Percentiles rank a stretch among this genome's conserved stretches.
Evolutionary conservation across 2,888 invertebrate species (phyloP).

Genomic region (Lasioglossum villosulum): DNA sequence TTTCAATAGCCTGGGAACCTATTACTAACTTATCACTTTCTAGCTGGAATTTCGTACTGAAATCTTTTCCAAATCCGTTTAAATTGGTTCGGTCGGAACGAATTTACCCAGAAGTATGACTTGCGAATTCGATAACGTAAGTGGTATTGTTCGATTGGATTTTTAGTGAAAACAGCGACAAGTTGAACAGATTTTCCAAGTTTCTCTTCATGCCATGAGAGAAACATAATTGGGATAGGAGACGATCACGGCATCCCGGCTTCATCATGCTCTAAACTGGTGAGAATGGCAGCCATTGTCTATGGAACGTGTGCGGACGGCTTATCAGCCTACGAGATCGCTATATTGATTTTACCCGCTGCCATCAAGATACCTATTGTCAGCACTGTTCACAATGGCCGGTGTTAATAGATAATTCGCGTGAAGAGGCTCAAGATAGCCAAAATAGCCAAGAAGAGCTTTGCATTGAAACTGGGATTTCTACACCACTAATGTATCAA

Average conservation of each 20-base stretch:
- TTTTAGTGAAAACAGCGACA: constrained; percentile 4
- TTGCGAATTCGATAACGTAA: background rate
- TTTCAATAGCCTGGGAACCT: constrained; percentile 44
- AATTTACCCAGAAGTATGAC: background rate
- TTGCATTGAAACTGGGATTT: background rate
- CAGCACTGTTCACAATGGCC: constrained; percentile 72
- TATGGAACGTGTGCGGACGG: constrained; percentile 52
- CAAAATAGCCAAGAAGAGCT: background rate
- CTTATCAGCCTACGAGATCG: constrained; percentile 59
- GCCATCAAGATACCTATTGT: constrained; percentile 77
- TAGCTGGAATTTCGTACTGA: background rate
- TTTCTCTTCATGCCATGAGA: background rate
- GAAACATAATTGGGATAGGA: constrained; percentile 45
- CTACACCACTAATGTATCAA: background rate
- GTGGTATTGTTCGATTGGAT: background rate
- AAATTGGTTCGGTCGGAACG: constrained; percentile 15
- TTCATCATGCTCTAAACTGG: constrained; percentile 46
- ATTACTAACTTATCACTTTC: constrained; percentile 50
- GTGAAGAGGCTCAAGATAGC: background rate
- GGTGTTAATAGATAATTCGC: constrained; percentile 72
- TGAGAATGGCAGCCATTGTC: constrained; percentile 63
- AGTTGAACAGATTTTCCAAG: constrained; percentile 9
- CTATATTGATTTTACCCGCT: constrained; percentile 80
- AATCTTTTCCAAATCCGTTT: constrained; percentile 23
- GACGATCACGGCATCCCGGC: constrained; percentile 20